These are phyloP conservation scores for Zeus faber DNA, from an alignment of 2,113 vertebrate genomes.

Conservation along the genomic window DNA sequence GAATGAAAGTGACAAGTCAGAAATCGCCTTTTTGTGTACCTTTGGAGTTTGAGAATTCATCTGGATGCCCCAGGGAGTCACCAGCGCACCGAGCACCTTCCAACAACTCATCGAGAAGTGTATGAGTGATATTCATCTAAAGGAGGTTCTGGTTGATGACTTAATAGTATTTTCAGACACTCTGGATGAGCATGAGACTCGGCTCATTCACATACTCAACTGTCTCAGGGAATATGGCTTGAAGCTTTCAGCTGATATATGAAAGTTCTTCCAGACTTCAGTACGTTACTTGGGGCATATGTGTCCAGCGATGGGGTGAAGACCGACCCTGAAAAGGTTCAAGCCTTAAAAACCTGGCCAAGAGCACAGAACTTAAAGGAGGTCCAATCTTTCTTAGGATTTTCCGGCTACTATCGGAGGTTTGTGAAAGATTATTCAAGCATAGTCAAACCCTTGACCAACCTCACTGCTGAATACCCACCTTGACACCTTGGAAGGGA, in stretches of 20 bases:
- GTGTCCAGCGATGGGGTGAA: background rate
- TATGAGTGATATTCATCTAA: background rate
- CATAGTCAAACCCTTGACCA: background rate
- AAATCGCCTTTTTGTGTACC: too few relatives aligned
- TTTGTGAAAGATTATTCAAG: background rate
- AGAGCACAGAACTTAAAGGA: background rate
- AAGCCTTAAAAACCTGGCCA: background rate
- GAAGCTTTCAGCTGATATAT: background rate
- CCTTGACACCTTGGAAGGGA: background rate
- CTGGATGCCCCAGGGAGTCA: too few relatives aligned
- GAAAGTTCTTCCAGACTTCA: background rate
- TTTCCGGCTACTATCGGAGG: background rate
- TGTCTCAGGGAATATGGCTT: background rate
- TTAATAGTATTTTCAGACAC: background rate
- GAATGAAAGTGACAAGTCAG: too few relatives aligned
- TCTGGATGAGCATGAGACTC: background rate
- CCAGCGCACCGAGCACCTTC: too few relatives aligned
- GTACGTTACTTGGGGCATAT: background rate
- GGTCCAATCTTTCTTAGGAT: background rate
- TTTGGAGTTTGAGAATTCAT: background rate
- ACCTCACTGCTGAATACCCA: background rate
- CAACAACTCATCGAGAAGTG: background rate
- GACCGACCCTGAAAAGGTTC: background rate
- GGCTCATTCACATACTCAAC: background rate
- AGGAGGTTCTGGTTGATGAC: background rate